A percentile compares a stretch with the other conserved stretches of the same genome.
Evolutionary conservation across 1,140 invertebrate genomes (phyloP).

Genomic region (Chelonus insularis): DNA sequence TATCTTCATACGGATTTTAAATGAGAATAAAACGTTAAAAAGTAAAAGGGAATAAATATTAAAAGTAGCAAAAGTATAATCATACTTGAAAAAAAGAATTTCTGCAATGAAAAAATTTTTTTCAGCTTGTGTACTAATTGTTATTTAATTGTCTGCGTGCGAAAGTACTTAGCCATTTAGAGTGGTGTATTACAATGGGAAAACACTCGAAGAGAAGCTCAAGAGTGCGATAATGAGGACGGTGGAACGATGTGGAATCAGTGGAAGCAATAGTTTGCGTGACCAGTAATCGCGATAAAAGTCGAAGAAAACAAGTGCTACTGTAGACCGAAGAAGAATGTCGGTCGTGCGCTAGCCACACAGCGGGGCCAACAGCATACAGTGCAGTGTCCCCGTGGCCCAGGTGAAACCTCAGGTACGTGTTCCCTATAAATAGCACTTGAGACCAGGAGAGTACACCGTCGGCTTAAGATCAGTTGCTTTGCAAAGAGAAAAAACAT

Average conservation of each 20-base stretch:
- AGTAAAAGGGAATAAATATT: too few relatives aligned
- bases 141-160: constrained; percentile 20
- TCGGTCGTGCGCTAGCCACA: constrained; percentile 13
- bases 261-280: constrained; percentile 17
- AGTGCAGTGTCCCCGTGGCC: constrained; percentile 11
- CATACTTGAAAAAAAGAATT: too few relatives aligned
- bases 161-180: neutral
- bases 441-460: neutral
- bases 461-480: neutral
- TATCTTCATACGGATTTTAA: too few relatives aligned
- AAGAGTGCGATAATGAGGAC: constrained; percentile 23
- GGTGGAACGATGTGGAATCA: constrained; percentile 12
- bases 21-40: too few relatives aligned
- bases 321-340: constrained; percentile 1
- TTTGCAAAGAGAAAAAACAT: neutral
- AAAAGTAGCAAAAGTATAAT: too few relatives aligned
- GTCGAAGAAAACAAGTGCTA: constrained; percentile 6
- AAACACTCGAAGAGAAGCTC: neutral
- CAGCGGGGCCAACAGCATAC: neutral
- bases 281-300: constrained; percentile 29
- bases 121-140: too few relatives aligned
- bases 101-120: too few relatives aligned
- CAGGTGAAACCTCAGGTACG: neutral
- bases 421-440: constrained; percentile 6
- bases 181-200: neutral